Conservation (phyloP, 2,888 invertebrate genomes). For the Tribolium freemani region DNA sequence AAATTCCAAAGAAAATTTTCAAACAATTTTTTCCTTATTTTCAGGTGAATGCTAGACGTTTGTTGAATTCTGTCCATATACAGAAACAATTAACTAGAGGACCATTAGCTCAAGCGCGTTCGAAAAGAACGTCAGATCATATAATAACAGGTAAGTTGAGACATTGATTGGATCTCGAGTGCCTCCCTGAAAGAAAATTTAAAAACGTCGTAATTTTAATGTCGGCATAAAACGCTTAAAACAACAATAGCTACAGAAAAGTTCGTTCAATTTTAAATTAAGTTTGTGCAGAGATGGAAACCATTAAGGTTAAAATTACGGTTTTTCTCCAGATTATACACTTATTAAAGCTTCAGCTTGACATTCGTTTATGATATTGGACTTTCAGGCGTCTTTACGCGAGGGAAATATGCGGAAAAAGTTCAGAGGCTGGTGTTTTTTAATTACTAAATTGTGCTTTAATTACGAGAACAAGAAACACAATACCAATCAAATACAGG, state of each 20-base stretch:
- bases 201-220: neutral
- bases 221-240: neutral
- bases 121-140: constrained; percentile 55
- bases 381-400: neutral
- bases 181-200: neutral
- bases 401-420: neutral
- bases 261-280: neutral
- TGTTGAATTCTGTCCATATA: constrained; percentile 24
- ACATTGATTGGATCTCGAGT: too few species aligned
- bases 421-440: too few species aligned
- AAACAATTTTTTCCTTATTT: neutral
- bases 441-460: too few species aligned
- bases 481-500: too few species aligned
- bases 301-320: neutral
- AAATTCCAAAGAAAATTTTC: too few species aligned
- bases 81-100: constrained; percentile 39
- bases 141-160: constrained; percentile 53
- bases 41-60: constrained; percentile 28
- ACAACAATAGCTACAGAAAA: neutral
- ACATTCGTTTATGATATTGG: neutral
- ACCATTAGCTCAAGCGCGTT: constrained; percentile 40
- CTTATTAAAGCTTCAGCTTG: neutral
- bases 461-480: too few species aligned
- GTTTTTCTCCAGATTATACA: neutral
- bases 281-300: neutral